Base-by-base conservation (phyloP, 2,888 invertebrate genomes). In the Eupithecia inturbata region DNA sequence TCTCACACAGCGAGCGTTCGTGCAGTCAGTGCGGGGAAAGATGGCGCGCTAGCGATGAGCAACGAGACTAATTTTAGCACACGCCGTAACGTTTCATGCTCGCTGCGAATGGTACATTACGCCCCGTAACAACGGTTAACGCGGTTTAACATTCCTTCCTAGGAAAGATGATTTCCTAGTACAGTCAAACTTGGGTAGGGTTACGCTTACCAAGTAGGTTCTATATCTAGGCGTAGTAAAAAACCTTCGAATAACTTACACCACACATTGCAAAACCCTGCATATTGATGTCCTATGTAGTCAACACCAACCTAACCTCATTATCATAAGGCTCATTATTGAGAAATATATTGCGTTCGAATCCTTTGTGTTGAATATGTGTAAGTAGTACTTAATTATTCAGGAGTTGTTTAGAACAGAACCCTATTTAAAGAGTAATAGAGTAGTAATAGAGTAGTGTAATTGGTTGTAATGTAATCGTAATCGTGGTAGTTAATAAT, bases 241-340 rank as follows among this genome's bases (percentile, higher is more conserved):
- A 75, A 73, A 73, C 75, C 75, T 76, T 76, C 73, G 60, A 71
- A 22, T n/a, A 62, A 49, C 66, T 73, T 71, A 26, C 72, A 68
- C 41, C 71, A 74, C 66, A 69, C 67, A 76, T 86, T 72, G 49
- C 67, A 82, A 79, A 87, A 88, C 73, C 31, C 81, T 82, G 85
- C 85, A 85, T 85, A 85, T 81, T 84, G 84, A 84, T 84, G 85
- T 80, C 83, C 81, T 80, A 80, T 78, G 73, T 74, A 76, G 79
- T 70, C 77, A 73, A 77, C 68, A 70, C 26, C 16, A 73, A 70
- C 77, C 79, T 80, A 73, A 78, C 73, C 31, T 68, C 68, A 74
- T 70, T 72, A 72, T 36, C 70, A 76, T 79, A 81, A 78, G 78
- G 78, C 66, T 69, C 69, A 71, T 41, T 67, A 77, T 74, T 79